A percentile compares a stretch with the other conserved stretches of the same genome.
These are phyloP conservation scores for Tringa solitaria DNA, from an alignment of 2,113 vertebrate species.

Conservation along the genomic window DNA sequence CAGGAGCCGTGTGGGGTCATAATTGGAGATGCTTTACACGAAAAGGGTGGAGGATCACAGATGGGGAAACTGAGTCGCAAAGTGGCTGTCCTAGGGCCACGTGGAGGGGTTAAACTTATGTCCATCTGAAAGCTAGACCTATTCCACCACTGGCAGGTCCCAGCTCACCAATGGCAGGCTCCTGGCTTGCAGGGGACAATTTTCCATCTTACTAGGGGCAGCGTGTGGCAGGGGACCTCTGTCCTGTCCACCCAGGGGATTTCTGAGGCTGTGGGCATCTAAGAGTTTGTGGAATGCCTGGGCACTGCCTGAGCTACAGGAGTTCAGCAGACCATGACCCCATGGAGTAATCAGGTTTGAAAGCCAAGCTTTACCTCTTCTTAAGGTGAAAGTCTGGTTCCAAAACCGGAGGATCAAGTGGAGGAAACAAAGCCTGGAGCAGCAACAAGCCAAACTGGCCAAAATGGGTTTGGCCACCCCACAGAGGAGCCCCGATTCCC, in stretches of 20 bases:
- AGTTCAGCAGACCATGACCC: background rate
- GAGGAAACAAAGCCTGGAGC: constrained; percentile 70
- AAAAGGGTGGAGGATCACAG: background rate
- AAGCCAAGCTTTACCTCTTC: background rate
- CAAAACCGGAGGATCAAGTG: constrained; percentile 76
- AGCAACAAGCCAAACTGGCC: constrained; percentile 53
- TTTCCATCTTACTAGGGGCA: background rate
- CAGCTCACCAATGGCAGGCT: background rate
- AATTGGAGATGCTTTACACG: rapidly evolving
- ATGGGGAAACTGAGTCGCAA: background rate
- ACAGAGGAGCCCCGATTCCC: background rate
- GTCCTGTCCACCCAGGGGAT: background rate
- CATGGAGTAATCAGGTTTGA: background rate
- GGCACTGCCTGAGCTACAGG: rapidly evolving
- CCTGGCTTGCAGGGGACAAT: background rate
- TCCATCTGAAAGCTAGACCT: background rate
- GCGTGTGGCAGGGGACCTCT: background rate
- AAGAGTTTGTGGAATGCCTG: background rate
- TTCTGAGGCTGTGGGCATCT: background rate
- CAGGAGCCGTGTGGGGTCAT: rapidly evolving
- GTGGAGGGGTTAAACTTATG: background rate
- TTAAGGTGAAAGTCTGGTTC: constrained; percentile 76
- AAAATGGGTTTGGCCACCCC: background rate
- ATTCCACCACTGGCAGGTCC: background rate
- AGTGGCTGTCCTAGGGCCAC: rapidly evolving